Evolutionary conservation across 2,113 vertebrate genomes (phyloP), one percentile per base, ranked within the genome.

Genomic region (Bubo bubo): DNA sequence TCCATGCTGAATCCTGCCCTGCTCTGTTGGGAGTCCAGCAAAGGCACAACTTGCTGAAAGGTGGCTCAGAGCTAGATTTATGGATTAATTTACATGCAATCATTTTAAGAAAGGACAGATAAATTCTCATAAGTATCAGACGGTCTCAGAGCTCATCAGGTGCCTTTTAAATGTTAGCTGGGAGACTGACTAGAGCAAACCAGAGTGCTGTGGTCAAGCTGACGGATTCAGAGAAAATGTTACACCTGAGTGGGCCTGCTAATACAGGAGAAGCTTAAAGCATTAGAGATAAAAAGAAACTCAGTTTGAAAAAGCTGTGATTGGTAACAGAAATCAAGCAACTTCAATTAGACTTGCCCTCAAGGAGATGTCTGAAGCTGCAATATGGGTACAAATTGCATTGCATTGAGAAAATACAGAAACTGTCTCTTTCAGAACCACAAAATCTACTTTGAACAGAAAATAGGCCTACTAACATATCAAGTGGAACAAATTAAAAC

Each of bases 281-380:
- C 35, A 74, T 67, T 85, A 60, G 39, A 91, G 76, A 73, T 75
- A 10, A 95, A 92, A 86, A 91, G 66, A 93, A 96, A 71, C 37
- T 5, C 34, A 18, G 49, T 34, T 63, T 76, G 55, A 95, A 92
- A 83, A 91, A 68, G 18, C 81, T 77, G 59, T 76, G 71, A 91
- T 49, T 95, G 59, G 82, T 79, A 95, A 73, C 59, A 91, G 75
- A 81, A 92, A 93, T 85, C 77, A 91, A 74, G 67, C 13, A 86
- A 85, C 80, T 80, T 49, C 94, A 96, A 95, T 95, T 97, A 95
- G 84, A 88, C 27, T 92, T 94, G 80, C 86, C 88, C 88, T 76
- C 49, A 58, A 94, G 97, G 96, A 93, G 72, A 64, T 55, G 62
- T 95, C 87, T 95, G 86, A 88, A 88, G 28, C 66, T 59, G 64